Evolutionary conservation across 2,888 invertebrate genomes (phyloP), one percentile per base, ranked within the genome.

Genomic region (Vanessa cardui): DNA sequence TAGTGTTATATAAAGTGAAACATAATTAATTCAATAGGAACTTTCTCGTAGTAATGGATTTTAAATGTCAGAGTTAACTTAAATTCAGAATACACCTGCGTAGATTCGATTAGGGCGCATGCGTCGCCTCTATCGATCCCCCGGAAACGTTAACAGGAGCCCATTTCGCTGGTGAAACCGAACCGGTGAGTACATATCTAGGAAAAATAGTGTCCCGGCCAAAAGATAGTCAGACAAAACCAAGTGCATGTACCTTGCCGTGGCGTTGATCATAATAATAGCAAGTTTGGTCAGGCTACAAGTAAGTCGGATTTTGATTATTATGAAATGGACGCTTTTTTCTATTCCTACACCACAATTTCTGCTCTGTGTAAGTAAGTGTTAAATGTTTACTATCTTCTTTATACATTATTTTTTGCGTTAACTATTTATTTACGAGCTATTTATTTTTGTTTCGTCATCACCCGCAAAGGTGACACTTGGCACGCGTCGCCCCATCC

Each of bases 221-320:
- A 74, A 71, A 69, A 75, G 69, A 73, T 66, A 78, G 75, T 76
- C 67, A 75, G 73, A 73, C 71, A 76, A 79, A 82, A 84, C 74
- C 82, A 82, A 78, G 85, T 88, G 88, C 85, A 92, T 92, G 92
- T 92, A 92, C 88, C 86, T 92, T 75, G 92, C 92, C 66, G 91
- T 92, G 86, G 91, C 92, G 78, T 78, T 92, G 75, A 91, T 92
- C 76, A 90, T 92, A 73, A 88, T 92, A 64, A 84, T 92, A 74
- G 92, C 92, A 71, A 92, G 92, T 84, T 86, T 92, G 83, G 87
- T 92, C 82, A 86, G 88, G 78, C 79, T 91, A 76, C 89, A 90
- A 82, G 92, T 92, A 90, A 90, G 91, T 90, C 74, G 58, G 66
- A 70, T 69, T 74, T 71, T 64, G 61, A 63, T 73, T 73, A 66